Evolutionary conservation across 2,888 invertebrate species (phyloP).

Genomic region (Gnatocerus cornutus): DNA sequence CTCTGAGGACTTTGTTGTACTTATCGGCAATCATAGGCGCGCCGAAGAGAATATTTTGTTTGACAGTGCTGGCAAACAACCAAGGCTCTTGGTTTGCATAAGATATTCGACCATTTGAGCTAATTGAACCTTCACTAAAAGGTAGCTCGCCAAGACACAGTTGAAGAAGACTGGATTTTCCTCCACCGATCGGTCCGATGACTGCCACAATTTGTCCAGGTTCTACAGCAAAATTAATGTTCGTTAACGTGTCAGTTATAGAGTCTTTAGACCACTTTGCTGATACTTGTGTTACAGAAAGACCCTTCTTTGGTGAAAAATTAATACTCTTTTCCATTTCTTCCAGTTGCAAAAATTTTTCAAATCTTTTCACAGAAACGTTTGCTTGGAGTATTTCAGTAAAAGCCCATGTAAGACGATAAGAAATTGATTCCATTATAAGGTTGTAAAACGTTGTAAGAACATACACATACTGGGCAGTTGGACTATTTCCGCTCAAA

Average conservation of each 20-base stretch:
- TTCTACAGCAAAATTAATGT: constrained; percentile 77
- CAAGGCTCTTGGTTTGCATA: constrained; percentile 90
- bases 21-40: constrained; percentile 78
- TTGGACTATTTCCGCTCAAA: constrained; percentile 79
- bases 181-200: constrained; percentile 77
- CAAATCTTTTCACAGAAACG: constrained; percentile 81
- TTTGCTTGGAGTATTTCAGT: constrained; percentile 84
- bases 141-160: constrained; percentile 81
- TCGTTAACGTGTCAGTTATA: constrained; percentile 76
- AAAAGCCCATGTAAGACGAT: constrained; percentile 94
- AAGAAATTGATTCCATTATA: constrained; percentile 83
- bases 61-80: constrained; percentile 84
- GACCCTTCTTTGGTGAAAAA: no score
- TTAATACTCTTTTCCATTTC: constrained; percentile 61
- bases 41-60: constrained; percentile 93
- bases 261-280: constrained; percentile 75
- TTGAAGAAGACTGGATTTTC: constrained; percentile 74
- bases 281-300: no score
- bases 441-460: constrained; percentile 91
- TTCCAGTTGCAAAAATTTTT: constrained; percentile 72
- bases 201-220: constrained; percentile 76
- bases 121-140: constrained; percentile 76
- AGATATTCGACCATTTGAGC: constrained; percentile 78
- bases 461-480: constrained; percentile 88
- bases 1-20: constrained; percentile 78